A percentile compares a stretch with the other conserved stretches of the same genome.
Conservation (phyloP, 30 jellyfish, hydroid and myxozoan species). For the Aurelia coerulea region DNA sequence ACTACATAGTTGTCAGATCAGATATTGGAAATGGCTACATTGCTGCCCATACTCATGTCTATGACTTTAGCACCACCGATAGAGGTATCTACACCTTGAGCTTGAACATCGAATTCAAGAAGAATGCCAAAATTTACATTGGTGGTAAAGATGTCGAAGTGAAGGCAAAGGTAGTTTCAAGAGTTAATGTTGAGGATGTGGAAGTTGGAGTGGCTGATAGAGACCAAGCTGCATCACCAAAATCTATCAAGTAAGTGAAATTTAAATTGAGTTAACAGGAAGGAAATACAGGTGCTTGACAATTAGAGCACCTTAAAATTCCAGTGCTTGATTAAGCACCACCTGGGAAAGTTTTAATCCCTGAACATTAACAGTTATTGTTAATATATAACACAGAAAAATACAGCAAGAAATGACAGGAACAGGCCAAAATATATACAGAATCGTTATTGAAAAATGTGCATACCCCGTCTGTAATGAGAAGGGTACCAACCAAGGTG, state of each 20-base stretch:
- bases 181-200: slow-evolving; percentile 88
- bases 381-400: too few species aligned
- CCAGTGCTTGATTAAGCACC: too few species aligned
- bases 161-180: slow-evolving; percentile 80
- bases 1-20: slow-evolving; percentile 77
- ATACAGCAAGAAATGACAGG: too few species aligned
- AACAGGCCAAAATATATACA: too few species aligned
- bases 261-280: neutral
- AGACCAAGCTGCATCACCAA: slow-evolving; percentile 82
- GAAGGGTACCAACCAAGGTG: too few species aligned
- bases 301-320: too few species aligned
- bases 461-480: too few species aligned
- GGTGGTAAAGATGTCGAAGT: slow-evolving; percentile 66
- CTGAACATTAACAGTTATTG: neutral
- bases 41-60: slow-evolving; percentile 84
- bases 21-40: slow-evolving; percentile 93
- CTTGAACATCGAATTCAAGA: slow-evolving; percentile 54
- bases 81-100: slow-evolving; percentile 84
- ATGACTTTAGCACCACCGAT: slow-evolving; percentile 71
- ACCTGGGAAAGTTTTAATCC: neutral
- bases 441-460: too few species aligned
- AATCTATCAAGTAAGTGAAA: slow-evolving; percentile 45
- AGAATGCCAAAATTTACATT: slow-evolving; percentile 50
- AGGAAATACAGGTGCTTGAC: neutral
- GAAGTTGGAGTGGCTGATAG: slow-evolving; percentile 87